Evolutionary conservation across 2,888 invertebrate species (phyloP).

Genomic region (Abrostola triplasia): DNA sequence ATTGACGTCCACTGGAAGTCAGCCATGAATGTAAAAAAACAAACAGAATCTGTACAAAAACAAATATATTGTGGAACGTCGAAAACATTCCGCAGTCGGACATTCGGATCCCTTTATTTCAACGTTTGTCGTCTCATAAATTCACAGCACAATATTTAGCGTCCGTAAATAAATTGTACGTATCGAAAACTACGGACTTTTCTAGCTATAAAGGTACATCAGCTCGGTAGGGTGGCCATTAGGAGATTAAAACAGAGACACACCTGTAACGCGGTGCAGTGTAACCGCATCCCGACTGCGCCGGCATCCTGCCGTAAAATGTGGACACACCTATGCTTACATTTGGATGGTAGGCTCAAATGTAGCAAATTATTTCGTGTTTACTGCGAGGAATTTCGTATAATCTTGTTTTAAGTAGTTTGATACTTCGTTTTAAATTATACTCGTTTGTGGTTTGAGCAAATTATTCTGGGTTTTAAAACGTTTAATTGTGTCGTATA

Average conservation of each 20-base stretch:
- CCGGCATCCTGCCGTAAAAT: conserved; percentile 57
- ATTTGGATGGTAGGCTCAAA: conserved; percentile 52
- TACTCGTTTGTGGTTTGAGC: not conserved
- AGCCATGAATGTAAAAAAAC: not conserved
- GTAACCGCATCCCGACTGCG: conserved; percentile 62
- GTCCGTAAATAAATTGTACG: conserved; percentile 54
- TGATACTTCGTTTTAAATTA: not conserved
- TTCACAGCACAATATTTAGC: conserved; percentile 50
- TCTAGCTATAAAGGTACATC: conserved; percentile 46
- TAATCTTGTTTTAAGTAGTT: conserved; percentile 5
- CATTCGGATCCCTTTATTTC: conserved; percentile 36
- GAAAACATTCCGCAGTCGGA: conserved; percentile 36
- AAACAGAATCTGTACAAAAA: conserved; percentile 10
- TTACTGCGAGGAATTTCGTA: conserved; percentile 4
- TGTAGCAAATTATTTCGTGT: conserved; percentile 38
- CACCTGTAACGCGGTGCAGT: conserved; percentile 72
- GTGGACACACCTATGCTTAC: conserved; percentile 54
- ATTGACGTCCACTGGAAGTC: not conserved
- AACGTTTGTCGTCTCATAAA: conserved; percentile 51
- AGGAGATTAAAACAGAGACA: conserved; percentile 81
- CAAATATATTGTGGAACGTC: conserved; percentile 25
- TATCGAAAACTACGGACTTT: conserved; percentile 49
- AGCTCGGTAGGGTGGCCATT: conserved; percentile 70
- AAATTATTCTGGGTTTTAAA: not conserved
- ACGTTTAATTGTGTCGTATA: too few relatives aligned